Base-by-base conservation (phyloP, 2,888 invertebrate species). In the Leucophora obtusa region DNA sequence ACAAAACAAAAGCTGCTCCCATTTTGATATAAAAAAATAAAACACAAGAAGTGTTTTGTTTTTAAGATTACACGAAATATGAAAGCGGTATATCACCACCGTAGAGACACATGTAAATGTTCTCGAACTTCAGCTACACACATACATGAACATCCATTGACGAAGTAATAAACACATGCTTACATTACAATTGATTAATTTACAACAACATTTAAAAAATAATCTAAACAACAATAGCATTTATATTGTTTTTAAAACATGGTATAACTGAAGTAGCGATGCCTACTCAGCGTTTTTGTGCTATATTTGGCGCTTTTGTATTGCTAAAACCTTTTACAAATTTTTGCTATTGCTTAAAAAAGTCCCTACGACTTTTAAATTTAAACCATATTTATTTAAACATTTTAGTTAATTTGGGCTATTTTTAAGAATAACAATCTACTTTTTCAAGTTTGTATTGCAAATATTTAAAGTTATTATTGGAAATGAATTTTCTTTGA, bases 191-290 rank as follows among this genome's bases (percentile, higher is more conserved):
- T 54, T 66, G n/a, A 50, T 51, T 51, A 11, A 51, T 53, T 63
- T 60, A 28, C 38, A 62, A 28, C 14, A 17, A 15, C 28, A 33
- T 33, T 66, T 53, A 82, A 82, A 83, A 80, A 83, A 76, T 75
- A 82, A 80, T 82, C 70, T 54, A 80, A 82, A 83, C 82, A 83
- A 76, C 77, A 82, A 80, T 82, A 83, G 85, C 84, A 85, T 56
- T 66, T 21, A 10, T n/a, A 15, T 63, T 86, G 85, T 85, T 83
- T 28, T 85, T 85, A 83, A 83, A 83, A 84, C 84, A 76, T 77
- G 85, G 80, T 74, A 63, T 70, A 79, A 73, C 51, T 63, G 79
- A 82, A 82, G 79, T 21, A n/a, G n/a, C n/a, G n/a, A n/a, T n/a
- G n/a, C n/a, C n/a, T n/a, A n/a, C n/a, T n/a, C n/a, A n/a, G n/a